Evolutionary conservation across 2,113 vertebrate genomes (phyloP), one percentile per base, ranked within the genome.

Genomic region (Plectropomus leopardus): DNA sequence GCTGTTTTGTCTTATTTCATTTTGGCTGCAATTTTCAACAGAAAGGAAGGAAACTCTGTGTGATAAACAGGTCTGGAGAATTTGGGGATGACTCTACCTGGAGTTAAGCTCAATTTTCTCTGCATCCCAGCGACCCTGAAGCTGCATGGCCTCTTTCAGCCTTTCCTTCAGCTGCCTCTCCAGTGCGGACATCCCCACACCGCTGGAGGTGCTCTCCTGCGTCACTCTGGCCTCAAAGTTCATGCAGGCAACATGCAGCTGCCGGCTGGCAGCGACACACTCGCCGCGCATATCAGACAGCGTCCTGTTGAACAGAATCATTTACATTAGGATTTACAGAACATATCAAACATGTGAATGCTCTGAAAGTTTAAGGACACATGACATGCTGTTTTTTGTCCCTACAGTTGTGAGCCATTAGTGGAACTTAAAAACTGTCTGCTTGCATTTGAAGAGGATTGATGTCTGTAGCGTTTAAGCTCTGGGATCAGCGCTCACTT

Each of bases 101-200:
- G 95, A 95, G 83, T 94, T 96, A n/a, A 97, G 95, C 1, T 89
- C 92, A 1, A 92, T 94, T 88, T 95, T 96, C 84, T 97, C 96
- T 0, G 92, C 76, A 2, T 96, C 95, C 92, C 96, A 96, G 74
- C 23, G 72, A 4, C 92, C 88, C 92, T 96, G 97, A 13, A 96
- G 86, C 70, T 96, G 94, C 82, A 95, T 95, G 90, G 88, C 91
- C 75, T 97, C 96, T 53, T 21, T 92, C 21, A 95, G 91, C 82
- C 94, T 95, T 34, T 94, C 94, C 58, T 76, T 94, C 21, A 97
- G 92, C 87, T 94, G 94, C 57, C 72, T 92, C 79, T 96, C 94
- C 71, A 95, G 82, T 0, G 45, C 77, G 1, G 92, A 91, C 47
- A 83, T 76, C 72, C 95, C 93, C 72, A 86, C 84, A 15, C 86